Evolutionary conservation across 2,797 vertebrate species (phyloP).

Genomic region (Anguilla anguilla): DNA sequence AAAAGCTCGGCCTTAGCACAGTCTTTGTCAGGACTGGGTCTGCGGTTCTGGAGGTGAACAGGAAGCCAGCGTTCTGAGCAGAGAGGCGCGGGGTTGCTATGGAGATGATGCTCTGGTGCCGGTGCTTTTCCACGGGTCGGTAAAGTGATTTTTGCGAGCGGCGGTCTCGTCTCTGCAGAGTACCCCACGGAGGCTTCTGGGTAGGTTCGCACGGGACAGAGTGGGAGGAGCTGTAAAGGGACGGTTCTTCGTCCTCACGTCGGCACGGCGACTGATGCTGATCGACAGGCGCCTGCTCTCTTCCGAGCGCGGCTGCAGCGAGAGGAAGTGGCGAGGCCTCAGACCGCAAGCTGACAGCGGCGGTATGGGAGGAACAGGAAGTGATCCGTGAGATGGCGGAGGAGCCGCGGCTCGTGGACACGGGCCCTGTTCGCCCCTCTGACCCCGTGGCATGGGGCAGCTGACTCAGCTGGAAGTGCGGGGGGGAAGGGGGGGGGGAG

Average conservation of each 20-base stretch:
- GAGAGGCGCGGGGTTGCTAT: neutral
- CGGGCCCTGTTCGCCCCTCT: neutral
- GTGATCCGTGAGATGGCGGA: no score
- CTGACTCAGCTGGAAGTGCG: conserved; percentile 59
- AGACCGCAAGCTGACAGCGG: neutral
- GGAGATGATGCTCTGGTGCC: neutral
- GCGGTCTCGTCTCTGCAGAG: neutral
- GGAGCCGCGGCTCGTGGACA: neutral
- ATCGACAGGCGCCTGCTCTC: neutral
- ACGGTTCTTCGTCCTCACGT: neutral
- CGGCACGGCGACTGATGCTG: neutral
- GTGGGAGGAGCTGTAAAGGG: neutral
- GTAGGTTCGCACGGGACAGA: neutral
- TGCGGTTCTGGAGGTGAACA: neutral
- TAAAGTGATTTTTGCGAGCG: no score
- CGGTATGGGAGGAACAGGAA: neutral
- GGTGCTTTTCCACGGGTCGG: neutral
- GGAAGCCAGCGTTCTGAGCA: neutral
- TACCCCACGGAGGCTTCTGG: no score
- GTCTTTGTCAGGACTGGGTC: neutral
- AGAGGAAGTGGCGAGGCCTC: neutral
- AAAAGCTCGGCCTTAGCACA: neutral
- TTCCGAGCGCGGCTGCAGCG: neutral
- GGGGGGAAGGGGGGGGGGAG: neutral
- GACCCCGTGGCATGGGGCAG: neutral